These are phyloP conservation scores for Trichechus manatus DNA, from an alignment of 2,113 vertebrate species.

Conservation along the genomic window DNA sequence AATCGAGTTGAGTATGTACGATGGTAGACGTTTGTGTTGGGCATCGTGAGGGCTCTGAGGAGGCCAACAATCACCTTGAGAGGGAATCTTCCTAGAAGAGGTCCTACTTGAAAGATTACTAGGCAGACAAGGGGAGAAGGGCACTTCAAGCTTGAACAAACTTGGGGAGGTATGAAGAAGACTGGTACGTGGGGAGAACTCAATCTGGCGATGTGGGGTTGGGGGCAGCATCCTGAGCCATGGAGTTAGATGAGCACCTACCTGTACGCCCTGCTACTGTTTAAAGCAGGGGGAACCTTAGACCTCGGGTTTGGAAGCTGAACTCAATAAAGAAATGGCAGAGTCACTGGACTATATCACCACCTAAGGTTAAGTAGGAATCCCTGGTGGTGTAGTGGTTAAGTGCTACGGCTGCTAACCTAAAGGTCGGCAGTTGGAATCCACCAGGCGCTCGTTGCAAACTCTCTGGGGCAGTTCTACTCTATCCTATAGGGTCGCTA, in stretches of 20 bases:
- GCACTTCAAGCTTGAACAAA: not conserved
- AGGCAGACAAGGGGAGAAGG: not conserved
- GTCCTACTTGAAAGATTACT: not conserved
- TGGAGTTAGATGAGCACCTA: not conserved
- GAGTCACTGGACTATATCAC: not conserved
- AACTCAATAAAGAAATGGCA: not conserved
- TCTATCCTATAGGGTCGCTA: no score
- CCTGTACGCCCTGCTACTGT: not conserved
- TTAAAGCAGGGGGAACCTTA: not conserved
- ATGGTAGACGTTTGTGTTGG: not conserved
- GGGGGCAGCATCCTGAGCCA: not conserved
- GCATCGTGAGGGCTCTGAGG: not conserved
- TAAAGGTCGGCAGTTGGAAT: no score
- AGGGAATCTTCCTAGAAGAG: constrained; percentile 15
- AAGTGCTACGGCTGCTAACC: no score
- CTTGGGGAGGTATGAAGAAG: not conserved
- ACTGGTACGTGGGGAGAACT: not conserved
- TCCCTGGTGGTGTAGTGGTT: no score
- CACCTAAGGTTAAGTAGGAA: not conserved
- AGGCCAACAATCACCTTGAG: not conserved
- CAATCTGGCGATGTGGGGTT: not conserved
- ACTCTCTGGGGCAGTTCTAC: no score
- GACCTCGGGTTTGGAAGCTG: not conserved
- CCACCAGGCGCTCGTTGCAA: no score
- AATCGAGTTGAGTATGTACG: not conserved